Evolutionary conservation across 30 jellyfish, hydroid and myxozoan species (phyloP).

Genomic region (Morbakka virulenta): DNA sequence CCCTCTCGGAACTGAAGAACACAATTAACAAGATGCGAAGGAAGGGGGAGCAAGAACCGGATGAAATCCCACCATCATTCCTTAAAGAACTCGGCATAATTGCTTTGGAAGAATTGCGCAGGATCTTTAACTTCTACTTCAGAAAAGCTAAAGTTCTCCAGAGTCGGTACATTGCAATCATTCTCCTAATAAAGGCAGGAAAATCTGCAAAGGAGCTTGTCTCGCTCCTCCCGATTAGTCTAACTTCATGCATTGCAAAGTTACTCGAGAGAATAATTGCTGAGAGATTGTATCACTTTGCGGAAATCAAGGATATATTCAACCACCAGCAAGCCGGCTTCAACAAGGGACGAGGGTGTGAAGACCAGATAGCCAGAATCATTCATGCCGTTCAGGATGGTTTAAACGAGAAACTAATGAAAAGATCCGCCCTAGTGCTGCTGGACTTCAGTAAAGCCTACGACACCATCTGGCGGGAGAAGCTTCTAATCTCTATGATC

Average conservation of each 20-base stretch:
- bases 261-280: not conserved
- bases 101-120: too few relatives aligned
- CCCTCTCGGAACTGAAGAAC: too few relatives aligned
- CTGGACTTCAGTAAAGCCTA: too few relatives aligned
- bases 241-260: not conserved
- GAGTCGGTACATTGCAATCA: too few relatives aligned
- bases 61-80: not conserved
- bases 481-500: not conserved
- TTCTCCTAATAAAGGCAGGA: too few relatives aligned
- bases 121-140: too few relatives aligned
- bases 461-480: not conserved
- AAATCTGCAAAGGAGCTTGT: too few relatives aligned
- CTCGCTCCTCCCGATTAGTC: too few relatives aligned
- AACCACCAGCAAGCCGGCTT: conserved; percentile 2
- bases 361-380: not conserved
- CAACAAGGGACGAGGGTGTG: not conserved
- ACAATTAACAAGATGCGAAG: not conserved
- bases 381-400: not conserved
- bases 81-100: too few relatives aligned
- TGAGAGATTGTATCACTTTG: too few relatives aligned
- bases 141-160: too few relatives aligned
- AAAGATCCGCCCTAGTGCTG: not conserved
- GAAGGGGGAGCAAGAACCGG: not conserved
- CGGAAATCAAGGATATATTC: not conserved
- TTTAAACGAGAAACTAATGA: too few relatives aligned